A percentile compares a stretch with the other conserved stretches of the same genome.
phyloP scores from a whole-genome alignment of 1,140 invertebrate species.

The Brachionus asplanchnoidis region DNA sequence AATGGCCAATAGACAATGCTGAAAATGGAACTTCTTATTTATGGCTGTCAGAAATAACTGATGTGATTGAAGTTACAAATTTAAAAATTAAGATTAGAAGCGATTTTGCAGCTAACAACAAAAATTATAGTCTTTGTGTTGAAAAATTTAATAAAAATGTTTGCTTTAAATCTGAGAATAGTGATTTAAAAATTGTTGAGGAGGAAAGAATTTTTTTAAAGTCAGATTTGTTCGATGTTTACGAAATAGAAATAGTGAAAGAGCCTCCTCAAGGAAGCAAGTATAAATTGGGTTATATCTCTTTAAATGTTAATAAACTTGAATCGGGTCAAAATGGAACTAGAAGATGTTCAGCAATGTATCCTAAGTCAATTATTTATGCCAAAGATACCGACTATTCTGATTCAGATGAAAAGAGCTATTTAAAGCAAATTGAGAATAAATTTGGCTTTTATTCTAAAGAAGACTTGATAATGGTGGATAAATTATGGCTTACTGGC shows the following conservation, averaged over 20 bases:
- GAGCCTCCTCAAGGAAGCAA: not conserved
- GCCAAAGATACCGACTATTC: not conserved
- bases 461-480: not conserved
- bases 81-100: not conserved
- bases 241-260: not conserved
- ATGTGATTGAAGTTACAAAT: not conserved
- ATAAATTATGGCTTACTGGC: slow-evolving; percentile 24
- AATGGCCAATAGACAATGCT: not conserved
- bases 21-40: not conserved
- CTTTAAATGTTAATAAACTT: not conserved
- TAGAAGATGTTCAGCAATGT: not conserved
- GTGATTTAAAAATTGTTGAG: not conserved
- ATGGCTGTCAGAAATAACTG: slow-evolving; percentile 3
- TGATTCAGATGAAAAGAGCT: not conserved
- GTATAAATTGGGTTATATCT: not conserved
- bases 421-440: not conserved
- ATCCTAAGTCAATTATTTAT: not conserved
- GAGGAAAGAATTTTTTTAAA: not conserved
- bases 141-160: not conserved
- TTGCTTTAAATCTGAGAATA: not conserved
- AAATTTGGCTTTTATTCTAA: not conserved
- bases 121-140: not conserved
- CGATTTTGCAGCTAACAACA: not conserved
- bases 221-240: not conserved
- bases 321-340: not conserved